Evolutionary conservation across 2,113 vertebrate genomes (phyloP).

Genomic region (Lepus americanus): DNA sequence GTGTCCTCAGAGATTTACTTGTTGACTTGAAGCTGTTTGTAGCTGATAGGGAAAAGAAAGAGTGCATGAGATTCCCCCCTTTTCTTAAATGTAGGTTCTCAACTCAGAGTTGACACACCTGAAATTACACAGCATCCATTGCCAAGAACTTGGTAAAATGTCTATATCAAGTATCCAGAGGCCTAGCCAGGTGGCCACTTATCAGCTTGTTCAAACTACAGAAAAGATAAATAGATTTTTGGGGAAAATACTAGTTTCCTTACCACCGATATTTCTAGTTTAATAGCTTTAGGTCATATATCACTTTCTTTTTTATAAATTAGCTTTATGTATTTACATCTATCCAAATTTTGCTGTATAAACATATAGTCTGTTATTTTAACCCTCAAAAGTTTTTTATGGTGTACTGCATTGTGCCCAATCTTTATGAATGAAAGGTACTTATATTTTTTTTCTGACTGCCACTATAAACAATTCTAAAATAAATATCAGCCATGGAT

Average conservation of each 20-base stretch:
- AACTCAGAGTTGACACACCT: rapidly evolving
- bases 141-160: background rate
- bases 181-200: background rate
- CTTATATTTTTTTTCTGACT: too few species aligned
- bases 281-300: background rate
- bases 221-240: background rate
- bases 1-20: background rate
- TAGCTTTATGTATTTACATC: background rate
- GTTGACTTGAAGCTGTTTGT: background rate
- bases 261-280: background rate
- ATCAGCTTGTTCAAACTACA: background rate
- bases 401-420: too few species aligned
- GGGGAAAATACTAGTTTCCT: background rate
- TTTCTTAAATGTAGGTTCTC: too few species aligned
- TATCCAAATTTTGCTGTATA: too few species aligned
- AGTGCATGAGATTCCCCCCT: too few species aligned
- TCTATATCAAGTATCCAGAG: background rate
- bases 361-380: background rate
- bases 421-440: too few species aligned
- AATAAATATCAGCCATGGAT: too few species aligned
- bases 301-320: background rate
- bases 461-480: too few species aligned
- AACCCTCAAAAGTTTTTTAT: background rate
- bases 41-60: background rate
- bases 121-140: background rate